Evolutionary conservation across 2,113 vertebrate genomes (phyloP).

Genomic region (Gymnobelideus leadbeateri): DNA sequence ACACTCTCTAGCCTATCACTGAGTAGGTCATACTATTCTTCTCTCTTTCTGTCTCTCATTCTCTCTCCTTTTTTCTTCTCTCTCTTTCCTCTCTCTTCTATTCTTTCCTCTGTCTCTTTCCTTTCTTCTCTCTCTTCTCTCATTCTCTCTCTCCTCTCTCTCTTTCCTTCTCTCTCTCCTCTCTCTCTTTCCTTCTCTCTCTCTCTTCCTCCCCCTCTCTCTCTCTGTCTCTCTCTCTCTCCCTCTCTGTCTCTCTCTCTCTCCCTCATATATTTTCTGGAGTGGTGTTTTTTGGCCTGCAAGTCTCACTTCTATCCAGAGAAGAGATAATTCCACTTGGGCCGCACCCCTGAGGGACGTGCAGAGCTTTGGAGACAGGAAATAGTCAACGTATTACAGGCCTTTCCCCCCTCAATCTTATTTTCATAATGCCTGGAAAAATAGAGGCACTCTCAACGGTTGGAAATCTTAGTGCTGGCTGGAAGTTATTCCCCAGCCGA

Average conservation of each 20-base stretch:
- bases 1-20: background rate
- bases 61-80: background rate
- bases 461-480: background rate
- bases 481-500: background rate
- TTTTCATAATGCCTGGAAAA: constrained; percentile 4
- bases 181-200: background rate
- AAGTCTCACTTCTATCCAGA: background rate
- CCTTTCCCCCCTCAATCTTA: background rate
- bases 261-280: background rate
- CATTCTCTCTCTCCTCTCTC: too few relatives aligned
- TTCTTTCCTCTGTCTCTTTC: too few relatives aligned
- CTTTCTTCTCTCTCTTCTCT: background rate
- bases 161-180: background rate
- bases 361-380: background rate
- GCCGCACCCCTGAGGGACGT: background rate
- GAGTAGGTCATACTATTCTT: background rate
- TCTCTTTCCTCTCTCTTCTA: too few relatives aligned
- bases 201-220: background rate
- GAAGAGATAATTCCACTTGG: background rate
- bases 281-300: background rate
- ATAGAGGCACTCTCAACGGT: background rate
- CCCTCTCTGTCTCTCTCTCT: background rate
- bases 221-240: background rate
- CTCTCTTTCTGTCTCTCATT: background rate
- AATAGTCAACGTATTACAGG: background rate